Percentiles rank a stretch among this genome's conserved stretches.
These are phyloP conservation scores for Gephyroberyx darwinii DNA, from an alignment of 2,797 vertebrate species.

Conservation along the genomic window DNA sequence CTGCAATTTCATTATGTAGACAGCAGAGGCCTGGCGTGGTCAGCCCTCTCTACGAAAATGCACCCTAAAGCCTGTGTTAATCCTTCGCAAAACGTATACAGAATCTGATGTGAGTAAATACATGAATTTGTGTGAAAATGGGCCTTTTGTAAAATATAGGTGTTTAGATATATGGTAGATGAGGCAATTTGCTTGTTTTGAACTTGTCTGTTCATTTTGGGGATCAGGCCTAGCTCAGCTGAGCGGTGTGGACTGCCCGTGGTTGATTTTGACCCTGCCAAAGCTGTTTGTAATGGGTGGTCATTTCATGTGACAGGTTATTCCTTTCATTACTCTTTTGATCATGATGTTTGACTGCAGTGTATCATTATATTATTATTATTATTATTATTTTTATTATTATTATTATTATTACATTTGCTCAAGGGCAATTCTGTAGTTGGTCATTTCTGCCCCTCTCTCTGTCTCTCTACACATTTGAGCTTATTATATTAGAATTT, in stretches of 20 bases:
- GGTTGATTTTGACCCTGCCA: conserved; percentile 62
- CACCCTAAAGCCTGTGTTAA: conserved; percentile 67
- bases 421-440: background rate
- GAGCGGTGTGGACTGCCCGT: conserved; percentile 56
- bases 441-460: background rate
- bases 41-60: conserved; percentile 62
- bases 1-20: conserved; percentile 73
- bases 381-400: background rate
- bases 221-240: conserved; percentile 74
- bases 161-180: conserved; percentile 3
- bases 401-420: background rate
- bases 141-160: background rate
- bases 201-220: conserved; percentile 45
- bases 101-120: conserved; percentile 22
- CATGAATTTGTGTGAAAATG: conserved; percentile 3
- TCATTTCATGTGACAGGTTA: conserved; percentile 33
- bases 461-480: too few relatives aligned
- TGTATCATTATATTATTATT: background rate
- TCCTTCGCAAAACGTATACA: conserved; percentile 54
- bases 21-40: conserved; percentile 77
- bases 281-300: conserved; percentile 39
- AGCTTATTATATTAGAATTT: background rate
- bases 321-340: conserved; percentile 14
- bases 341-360: conserved; percentile 1
- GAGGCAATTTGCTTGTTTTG: conserved; percentile 16